Evolutionary conservation across 2,888 invertebrate species (phyloP).

Genomic region (Tiliacea aurago): DNA sequence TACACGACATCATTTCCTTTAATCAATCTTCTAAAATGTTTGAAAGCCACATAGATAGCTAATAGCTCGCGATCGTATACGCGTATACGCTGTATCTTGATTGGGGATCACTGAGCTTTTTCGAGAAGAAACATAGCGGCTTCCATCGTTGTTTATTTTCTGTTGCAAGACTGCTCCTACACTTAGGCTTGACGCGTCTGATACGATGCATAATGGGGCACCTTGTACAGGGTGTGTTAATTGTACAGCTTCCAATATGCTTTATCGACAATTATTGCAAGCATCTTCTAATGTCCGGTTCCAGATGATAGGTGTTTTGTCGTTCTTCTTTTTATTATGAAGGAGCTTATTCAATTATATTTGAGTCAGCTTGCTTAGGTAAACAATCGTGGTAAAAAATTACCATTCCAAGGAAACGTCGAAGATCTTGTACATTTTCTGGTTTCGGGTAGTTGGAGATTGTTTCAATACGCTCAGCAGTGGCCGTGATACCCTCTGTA

Average conservation of each 20-base stretch:
- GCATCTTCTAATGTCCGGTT: neutral
- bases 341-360: neutral
- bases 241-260: neutral
- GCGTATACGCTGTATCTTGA: slow-evolving; percentile 1
- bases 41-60: slow-evolving; percentile 2
- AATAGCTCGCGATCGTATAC: slow-evolving; percentile 13
- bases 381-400: slow-evolving; percentile 2
- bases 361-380: neutral
- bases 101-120: neutral
- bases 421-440: neutral
- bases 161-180: slow-evolving; percentile 3
- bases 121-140: neutral
- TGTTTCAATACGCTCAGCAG: neutral
- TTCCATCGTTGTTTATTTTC: neutral
- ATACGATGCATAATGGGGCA: neutral
- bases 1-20: neutral
- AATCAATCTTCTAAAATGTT: neutral
- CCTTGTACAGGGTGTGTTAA: neutral
- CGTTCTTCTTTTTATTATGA: neutral
- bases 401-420: neutral
- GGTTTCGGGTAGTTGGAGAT: neutral
- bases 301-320: neutral
- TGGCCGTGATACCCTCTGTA: neutral
- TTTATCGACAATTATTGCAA: neutral
- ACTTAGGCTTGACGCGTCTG: neutral